Conservation (phyloP, 2,888 invertebrate species). For the Pammene aurita region DNA sequence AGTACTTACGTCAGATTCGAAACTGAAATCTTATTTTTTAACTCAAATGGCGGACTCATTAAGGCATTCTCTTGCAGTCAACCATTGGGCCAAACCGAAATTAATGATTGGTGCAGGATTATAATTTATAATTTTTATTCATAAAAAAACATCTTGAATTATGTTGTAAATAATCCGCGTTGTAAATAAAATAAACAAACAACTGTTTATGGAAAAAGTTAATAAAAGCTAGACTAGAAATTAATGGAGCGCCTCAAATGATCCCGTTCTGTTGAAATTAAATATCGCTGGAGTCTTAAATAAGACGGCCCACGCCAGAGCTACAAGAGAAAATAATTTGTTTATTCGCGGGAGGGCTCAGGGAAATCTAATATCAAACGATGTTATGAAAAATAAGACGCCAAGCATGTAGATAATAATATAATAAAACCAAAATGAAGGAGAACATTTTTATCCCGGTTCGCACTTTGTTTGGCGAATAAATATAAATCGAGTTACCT, state of each 20-base stretch:
- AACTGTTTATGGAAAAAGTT: conserved; percentile 5
- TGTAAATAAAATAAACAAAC: conserved; percentile 20
- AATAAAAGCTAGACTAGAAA: conserved; percentile 33
- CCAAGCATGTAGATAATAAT: conserved; percentile 20
- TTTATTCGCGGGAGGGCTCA: conserved; percentile 45
- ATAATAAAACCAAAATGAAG: conserved; percentile 19
- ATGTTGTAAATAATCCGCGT: no score
- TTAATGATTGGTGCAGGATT: no score
- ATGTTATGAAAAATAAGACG: conserved; percentile 42
- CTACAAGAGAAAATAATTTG: conserved; percentile 46
- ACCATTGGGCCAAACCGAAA: no score
- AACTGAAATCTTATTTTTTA: background rate
- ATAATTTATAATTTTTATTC: no score
- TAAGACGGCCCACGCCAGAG: conserved; percentile 43
- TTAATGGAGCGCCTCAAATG: conserved; percentile 50
- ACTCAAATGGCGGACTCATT: no score
- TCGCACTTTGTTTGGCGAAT: conserved; percentile 2
- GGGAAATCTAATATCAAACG: conserved; percentile 46
- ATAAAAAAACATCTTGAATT: no score
- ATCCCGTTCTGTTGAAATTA: conserved; percentile 50
- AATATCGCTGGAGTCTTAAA: conserved; percentile 41
- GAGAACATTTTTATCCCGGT: conserved; percentile 4
- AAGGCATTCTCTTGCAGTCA: no score
- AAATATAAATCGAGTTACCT: conserved; percentile 17
- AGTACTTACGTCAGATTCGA: no score